Evolutionary conservation across 2,797 vertebrate genomes (phyloP), one percentile per base, ranked within the genome.

Genomic region (Telmatherina bonti): DNA sequence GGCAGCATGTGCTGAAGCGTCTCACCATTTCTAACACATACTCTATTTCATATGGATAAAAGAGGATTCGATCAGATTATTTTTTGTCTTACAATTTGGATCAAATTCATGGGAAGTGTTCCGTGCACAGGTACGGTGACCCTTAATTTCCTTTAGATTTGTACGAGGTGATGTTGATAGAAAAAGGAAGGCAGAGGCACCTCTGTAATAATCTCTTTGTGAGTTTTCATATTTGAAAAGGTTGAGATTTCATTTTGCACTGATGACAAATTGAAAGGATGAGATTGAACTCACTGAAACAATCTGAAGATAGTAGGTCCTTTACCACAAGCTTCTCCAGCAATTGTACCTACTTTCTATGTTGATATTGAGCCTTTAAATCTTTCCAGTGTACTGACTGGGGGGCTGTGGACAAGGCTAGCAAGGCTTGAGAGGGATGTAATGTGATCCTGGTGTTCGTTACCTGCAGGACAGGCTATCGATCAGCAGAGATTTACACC

Each of bases 401-500:
- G 15, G 24, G 22, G 38, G 18, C 29, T 30, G 30, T 35, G 33
- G 33, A 35, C 33, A 35, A 22, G 56, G 18, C 36, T 60, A 62
- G 59, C 74, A 67, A 85, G 78, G 61, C 47, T 63, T 27, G 36
- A 63, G 64, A 68, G 71, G 62, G 59, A 68, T 43, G 55, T 33
- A 81, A 84, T 22, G 62, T 36, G 53, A 43, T 64, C 70, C 45
- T 27, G 67, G 22, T 41, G 57, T 74, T 71, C 29, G 76, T 69
- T 74, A 85, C 81, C 78, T 77, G 68, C 51, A 63, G 76, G 63
- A 73, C 20, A 58, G 62, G 43, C 60, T 78, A 88, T 90, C 61
- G 86, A 88, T 84, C 74, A 70, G 29, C 9, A 27, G 69, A 68
- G 72, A 72, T 71, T 63, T 66, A 70, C 78, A 79, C 81, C 78